phyloP scores from a whole-genome alignment of 2,888 invertebrate genomes.

The Gastracanthus pulcherrimus region DNA sequence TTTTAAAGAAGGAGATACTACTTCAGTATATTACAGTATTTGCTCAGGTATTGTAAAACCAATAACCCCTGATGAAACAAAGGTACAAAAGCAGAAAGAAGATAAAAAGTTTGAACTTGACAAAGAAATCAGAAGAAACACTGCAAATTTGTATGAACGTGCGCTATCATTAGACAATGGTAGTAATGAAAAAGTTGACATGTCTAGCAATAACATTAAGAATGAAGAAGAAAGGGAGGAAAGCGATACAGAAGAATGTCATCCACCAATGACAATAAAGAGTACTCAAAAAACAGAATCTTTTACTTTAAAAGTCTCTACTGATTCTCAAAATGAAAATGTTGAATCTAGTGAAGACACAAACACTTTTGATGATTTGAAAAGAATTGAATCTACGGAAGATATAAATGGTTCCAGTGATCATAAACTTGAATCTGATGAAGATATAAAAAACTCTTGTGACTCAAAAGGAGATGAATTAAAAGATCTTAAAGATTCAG shows the following conservation, averaged over 20 bases:
- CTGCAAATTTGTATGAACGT: constrained; percentile 72
- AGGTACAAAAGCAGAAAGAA: constrained; percentile 65
- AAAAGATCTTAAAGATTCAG: neutral
- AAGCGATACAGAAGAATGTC: constrained; percentile 6
- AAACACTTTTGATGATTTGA: neutral
- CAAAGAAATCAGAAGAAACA: constrained; percentile 70
- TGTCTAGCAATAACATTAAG: neutral
- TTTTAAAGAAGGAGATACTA: constrained; percentile 73
- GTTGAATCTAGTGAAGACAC: neutral
- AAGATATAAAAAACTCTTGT: neutral
- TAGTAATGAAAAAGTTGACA: constrained; percentile 21
- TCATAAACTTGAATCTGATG: neutral
- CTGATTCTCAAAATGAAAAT: neutral
- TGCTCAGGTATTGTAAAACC: constrained; percentile 71
- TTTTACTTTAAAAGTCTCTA: no score
- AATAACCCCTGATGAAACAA: constrained; percentile 66
- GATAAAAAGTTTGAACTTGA: constrained; percentile 68
- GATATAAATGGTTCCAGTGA: neutral
- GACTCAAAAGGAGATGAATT: neutral
- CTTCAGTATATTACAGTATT: constrained; percentile 71
- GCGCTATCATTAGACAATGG: constrained; percentile 65
- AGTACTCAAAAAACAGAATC: neutral
- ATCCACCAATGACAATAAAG: neutral
- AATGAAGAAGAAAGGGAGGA: neutral
- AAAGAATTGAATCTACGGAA: neutral